A percentile compares a stretch with the other conserved stretches of the same genome.
phyloP scores from a whole-genome alignment of 1,140 invertebrate genomes.

The Nephila pilipes region DNA sequence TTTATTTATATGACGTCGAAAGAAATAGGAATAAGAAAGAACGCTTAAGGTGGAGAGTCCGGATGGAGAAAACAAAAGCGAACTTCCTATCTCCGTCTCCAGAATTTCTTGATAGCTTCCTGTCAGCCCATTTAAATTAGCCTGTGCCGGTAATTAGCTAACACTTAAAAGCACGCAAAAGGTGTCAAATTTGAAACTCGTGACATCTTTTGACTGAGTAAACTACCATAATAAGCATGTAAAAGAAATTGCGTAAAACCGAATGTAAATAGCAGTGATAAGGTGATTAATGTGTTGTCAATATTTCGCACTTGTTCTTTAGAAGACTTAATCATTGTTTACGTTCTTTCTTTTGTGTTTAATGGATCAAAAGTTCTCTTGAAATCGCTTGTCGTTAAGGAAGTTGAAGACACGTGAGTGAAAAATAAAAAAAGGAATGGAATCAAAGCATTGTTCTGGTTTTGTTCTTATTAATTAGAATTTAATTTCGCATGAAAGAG shows the following conservation, averaged over 20 bases:
- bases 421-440: neutral
- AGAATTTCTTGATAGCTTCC: constrained; percentile 20
- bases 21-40: neutral
- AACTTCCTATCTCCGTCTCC: constrained; percentile 16
- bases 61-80: constrained; percentile 17
- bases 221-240: constrained; percentile 59
- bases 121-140: constrained; percentile 42
- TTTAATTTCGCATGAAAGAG: neutral
- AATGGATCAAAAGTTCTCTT: neutral
- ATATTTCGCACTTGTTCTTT: constrained; percentile 22
- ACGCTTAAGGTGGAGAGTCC: neutral
- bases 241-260: constrained; percentile 21
- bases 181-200: constrained; percentile 43
- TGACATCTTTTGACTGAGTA: constrained; percentile 66
- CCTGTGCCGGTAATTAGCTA: constrained; percentile 57
- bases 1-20: neutral
- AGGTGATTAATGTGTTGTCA: constrained; percentile 33
- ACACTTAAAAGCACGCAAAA: constrained; percentile 52
- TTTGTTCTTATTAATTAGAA: neutral
- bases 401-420: neutral
- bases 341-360: constrained; percentile 19
- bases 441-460: neutral
- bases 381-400: neutral
- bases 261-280: constrained; percentile 45
- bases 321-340: constrained; percentile 39